phyloP scores from a whole-genome alignment of 2,888 invertebrate species.

The Agrypnus murinus region DNA sequence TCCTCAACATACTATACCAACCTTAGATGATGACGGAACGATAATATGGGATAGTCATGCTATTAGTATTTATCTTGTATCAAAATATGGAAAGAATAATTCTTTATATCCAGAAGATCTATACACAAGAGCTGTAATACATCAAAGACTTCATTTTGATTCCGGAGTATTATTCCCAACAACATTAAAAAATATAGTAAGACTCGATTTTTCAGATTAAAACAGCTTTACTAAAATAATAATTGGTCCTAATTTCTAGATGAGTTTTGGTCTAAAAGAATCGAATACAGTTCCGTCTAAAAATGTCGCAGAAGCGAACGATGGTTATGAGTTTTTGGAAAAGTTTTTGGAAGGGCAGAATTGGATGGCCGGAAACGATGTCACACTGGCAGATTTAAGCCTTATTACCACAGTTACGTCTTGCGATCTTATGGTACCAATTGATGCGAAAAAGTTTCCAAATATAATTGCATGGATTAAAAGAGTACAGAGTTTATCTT shows the following conservation, averaged over 20 bases:
- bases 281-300: conserved; percentile 1
- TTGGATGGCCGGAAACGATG: conserved; percentile 72
- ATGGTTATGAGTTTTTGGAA: conserved; percentile 71
- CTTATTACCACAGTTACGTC: conserved; percentile 53
- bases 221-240: too few relatives aligned
- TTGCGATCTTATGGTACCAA: conserved; percentile 52
- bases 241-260: too few relatives aligned
- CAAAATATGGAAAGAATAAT: conserved; percentile 87
- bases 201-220: too few relatives aligned
- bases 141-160: conserved; percentile 88
- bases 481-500: conserved; percentile 62
- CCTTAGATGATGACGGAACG: conserved; percentile 88
- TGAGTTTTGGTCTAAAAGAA: not conserved
- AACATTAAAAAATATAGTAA: too few relatives aligned
- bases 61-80: conserved; percentile 85
- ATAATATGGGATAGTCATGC: conserved; percentile 89
- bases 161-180: conserved; percentile 71
- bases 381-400: conserved; percentile 61
- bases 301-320: conserved; percentile 61
- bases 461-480: conserved; percentile 63
- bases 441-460: conserved; percentile 40
- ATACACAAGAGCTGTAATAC: conserved; percentile 83
- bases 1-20: conserved; percentile 90
- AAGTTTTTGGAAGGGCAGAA: conserved; percentile 69
- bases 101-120: conserved; percentile 86